These are phyloP conservation scores for Epirrhoe alternata DNA, from an alignment of 2,888 invertebrate genomes.

Conservation along the genomic window DNA sequence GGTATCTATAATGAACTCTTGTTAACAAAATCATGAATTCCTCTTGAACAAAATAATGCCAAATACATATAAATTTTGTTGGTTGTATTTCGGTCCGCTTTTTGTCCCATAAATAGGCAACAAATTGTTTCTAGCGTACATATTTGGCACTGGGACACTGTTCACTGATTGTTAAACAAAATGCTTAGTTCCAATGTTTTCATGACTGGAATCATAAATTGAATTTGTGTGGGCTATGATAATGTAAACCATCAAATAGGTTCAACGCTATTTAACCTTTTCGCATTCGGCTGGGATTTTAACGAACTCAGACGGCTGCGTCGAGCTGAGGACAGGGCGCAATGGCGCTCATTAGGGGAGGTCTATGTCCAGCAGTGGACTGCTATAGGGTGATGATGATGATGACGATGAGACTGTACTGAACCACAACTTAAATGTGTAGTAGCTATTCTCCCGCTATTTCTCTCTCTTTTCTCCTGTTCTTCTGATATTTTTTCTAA, in stretches of 20 bases:
- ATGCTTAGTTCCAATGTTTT: slow-evolving; percentile 66
- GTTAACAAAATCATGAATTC: neutral
- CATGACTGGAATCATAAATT: slow-evolving; percentile 67
- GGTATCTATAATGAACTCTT: neutral
- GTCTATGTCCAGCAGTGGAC: too few species aligned
- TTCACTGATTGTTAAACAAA: slow-evolving; percentile 77
- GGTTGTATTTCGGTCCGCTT: slow-evolving; percentile 62
- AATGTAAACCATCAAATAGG: neutral
- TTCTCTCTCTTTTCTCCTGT: too few species aligned
- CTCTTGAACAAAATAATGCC: neutral
- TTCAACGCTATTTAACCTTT: too few species aligned
- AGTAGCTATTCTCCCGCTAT: too few species aligned
- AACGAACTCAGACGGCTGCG: too few species aligned
- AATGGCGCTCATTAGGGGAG: too few species aligned
- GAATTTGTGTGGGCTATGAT: slow-evolving; percentile 3
- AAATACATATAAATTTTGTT: neutral
- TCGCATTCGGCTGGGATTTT: too few species aligned
- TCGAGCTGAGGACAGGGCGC: too few species aligned
- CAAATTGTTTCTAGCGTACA: slow-evolving; percentile 73
- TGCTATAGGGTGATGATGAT: too few species aligned
- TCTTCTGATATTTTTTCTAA: too few species aligned
- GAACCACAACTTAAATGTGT: too few species aligned
- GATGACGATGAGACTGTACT: too few species aligned
- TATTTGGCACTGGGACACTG: slow-evolving; percentile 78
- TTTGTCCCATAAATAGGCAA: slow-evolving; percentile 72